Percentiles rank a stretch among this genome's conserved stretches.
Evolutionary conservation across 2,113 vertebrate species (phyloP).

Genomic region (Hippocampus barbouri): DNA sequence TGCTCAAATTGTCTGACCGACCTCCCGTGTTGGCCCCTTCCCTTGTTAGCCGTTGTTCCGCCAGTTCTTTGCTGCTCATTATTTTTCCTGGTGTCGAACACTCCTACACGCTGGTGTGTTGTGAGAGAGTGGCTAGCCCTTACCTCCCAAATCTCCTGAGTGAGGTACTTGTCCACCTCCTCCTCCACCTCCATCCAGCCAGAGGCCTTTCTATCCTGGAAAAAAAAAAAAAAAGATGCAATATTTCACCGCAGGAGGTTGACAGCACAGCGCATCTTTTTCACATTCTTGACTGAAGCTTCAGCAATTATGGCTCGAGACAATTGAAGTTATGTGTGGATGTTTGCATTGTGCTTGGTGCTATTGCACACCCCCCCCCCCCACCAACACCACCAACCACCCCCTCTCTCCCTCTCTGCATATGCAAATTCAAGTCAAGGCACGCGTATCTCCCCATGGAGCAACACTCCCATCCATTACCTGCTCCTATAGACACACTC

Average conservation of each 20-base stretch:
- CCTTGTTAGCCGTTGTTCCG: neutral
- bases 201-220: neutral
- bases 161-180: slow-evolving; percentile 15
- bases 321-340: neutral
- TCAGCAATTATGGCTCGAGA: slow-evolving; percentile 3
- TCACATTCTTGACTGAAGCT: slow-evolving; percentile 4
- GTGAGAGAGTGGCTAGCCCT: slow-evolving; percentile 2
- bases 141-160: neutral
- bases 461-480: slow-evolving; percentile 2
- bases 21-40: neutral
- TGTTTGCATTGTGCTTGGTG: neutral
- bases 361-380: neutral
- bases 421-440: neutral
- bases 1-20: neutral
- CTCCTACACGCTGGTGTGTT: neutral
- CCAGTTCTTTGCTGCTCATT: slow-evolving; percentile 8
- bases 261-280: neutral
- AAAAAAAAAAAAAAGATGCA: neutral
- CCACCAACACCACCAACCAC: too few species aligned
- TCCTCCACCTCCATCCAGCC: slow-evolving; percentile 10
- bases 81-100: slow-evolving; percentile 15
- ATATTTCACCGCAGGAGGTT: neutral
- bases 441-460: slow-evolving; percentile 36
- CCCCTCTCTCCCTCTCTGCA: neutral
- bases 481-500: neutral